Percentiles rank a stretch among this genome's conserved stretches.
Evolutionary conservation across 2,797 vertebrate genomes (phyloP).

Genomic region (Cossypha dichroa): DNA sequence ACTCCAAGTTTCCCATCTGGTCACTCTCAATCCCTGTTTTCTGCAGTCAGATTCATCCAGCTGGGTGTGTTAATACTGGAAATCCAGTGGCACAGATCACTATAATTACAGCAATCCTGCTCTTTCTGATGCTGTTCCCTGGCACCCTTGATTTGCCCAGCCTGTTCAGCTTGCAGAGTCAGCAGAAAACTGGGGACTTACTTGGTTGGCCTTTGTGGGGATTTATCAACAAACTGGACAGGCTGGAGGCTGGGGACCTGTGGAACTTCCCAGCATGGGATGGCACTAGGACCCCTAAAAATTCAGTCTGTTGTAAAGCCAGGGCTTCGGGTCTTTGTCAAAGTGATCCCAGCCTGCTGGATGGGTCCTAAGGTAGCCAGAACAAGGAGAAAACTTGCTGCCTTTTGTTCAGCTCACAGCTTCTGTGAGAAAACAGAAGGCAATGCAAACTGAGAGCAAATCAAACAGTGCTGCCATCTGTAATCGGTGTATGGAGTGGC

Average conservation of each 20-base stretch:
- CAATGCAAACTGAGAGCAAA: neutral
- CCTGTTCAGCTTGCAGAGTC: neutral
- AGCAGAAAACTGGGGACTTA: neutral
- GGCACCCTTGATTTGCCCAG: neutral
- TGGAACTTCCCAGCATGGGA: neutral
- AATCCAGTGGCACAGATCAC: neutral
- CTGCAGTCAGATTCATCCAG: neutral
- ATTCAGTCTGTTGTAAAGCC: neutral
- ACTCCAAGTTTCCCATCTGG: neutral
- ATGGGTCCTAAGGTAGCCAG: neutral
- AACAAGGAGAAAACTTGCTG: neutral
- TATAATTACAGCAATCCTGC: neutral
- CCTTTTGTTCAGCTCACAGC: neutral
- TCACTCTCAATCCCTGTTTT: neutral
- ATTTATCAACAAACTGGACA: neutral
- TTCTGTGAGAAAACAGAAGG: neutral
- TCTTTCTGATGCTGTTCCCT: neutral
- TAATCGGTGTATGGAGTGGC: neutral
- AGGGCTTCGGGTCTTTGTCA: neutral
- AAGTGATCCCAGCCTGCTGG: neutral
- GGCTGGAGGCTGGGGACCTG: neutral
- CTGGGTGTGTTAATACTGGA: neutral
- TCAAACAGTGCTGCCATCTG: neutral
- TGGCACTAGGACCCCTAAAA: neutral
- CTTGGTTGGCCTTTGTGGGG: neutral